Evolutionary conservation across 2,888 invertebrate genomes (phyloP), one percentile per base, ranked within the genome.

Genomic region (Ectropis crepuscularia): DNA sequence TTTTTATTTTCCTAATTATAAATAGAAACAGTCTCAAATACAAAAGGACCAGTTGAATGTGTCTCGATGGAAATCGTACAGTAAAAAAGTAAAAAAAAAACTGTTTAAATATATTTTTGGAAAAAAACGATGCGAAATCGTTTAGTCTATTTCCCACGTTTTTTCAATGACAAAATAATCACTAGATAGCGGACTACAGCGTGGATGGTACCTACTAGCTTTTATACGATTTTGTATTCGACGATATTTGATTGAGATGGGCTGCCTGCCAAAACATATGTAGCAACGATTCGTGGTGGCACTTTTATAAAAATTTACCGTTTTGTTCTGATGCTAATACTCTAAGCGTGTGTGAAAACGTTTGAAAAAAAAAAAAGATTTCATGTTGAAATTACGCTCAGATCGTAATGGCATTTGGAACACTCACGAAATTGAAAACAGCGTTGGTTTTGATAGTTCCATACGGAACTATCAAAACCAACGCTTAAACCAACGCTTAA

Each of bases 161-260:
- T 10, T 49, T 37, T 47, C 12, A 46, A 47, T 42, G 41, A 46
- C 58, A 8, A 9, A 53, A 54, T 63, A 8, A 37, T 37, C 46
- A 46, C 9, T 58, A 49, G 36, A 61, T 63, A 53, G 38, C 39
- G 43, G 57, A 57, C 57, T 58, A 65, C 36, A 59, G 49, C 51
- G 45, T 64, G 64, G 64, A 51, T 68, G 62, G 70, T 70, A 72
- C 59, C 69, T 65, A 69, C 70, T 68, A 69, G 73, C 74, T 72
- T 67, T 73, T 77, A 79, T 77, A 74, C 72, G 70, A 63, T 65
- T 65, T 69, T 68, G 69, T 70, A 73, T 72, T 75, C 69, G 65
- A 71, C 73, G 75, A 76, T 81, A 85, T 84, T 81, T 81, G 81
- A 84, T 82, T 82, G 81, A 81, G 82, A 78, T 80, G 80, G 81